phyloP scores from a whole-genome alignment of 2,113 vertebrate genomes.

The Myiopsitta monachus region DNA sequence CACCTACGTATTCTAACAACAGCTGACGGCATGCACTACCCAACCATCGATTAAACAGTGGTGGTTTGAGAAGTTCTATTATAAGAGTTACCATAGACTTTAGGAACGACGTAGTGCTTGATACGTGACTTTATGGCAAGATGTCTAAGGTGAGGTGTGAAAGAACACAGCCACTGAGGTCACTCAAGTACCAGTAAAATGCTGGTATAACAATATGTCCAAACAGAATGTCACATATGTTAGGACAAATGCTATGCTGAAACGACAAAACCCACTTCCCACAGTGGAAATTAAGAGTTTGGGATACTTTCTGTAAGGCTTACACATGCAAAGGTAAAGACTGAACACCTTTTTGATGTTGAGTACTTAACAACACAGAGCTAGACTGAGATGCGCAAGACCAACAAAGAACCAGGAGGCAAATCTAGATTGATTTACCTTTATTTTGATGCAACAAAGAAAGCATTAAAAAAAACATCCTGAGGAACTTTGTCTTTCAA shows the following conservation, averaged over 20 bases:
- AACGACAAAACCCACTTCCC: not conserved
- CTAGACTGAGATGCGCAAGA: not conserved
- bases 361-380: not conserved
- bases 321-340: not conserved
- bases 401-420: not conserved
- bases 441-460: not conserved
- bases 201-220: not conserved
- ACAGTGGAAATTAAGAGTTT: not conserved
- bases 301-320: not conserved
- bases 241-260: not conserved
- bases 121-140: not conserved
- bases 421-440: not conserved
- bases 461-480: not conserved
- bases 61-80: not conserved
- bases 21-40: not conserved
- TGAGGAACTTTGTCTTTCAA: not conserved
- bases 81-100: not conserved
- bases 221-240: accelerated
- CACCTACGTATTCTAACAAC: not conserved
- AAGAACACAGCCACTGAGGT: not conserved
- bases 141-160: not conserved
- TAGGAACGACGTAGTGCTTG: not conserved
- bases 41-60: not conserved
- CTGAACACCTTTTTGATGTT: not conserved
- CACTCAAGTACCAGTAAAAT: not conserved